phyloP scores from a whole-genome alignment of 2,797 vertebrate species.

The Coregonus suidteri region DNA sequence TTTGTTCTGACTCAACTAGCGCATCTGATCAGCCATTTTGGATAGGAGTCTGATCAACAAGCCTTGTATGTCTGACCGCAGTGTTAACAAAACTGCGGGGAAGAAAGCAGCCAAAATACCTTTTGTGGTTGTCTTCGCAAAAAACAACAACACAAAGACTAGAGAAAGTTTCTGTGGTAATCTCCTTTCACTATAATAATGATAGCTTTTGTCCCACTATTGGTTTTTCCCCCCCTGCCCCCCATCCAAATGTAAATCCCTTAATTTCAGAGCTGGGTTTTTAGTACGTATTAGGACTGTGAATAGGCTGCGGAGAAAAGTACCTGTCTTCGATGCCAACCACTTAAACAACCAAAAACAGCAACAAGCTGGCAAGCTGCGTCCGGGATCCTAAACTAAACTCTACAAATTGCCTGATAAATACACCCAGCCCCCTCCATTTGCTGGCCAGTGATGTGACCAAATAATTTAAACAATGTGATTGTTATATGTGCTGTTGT shows the following conservation, averaged over 20 bases:
- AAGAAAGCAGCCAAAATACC: background rate
- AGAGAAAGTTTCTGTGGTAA: slow-evolving; percentile 15
- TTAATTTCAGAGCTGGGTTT: slow-evolving; percentile 33
- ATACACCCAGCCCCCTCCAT: slow-evolving; percentile 36
- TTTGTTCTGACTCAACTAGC: background rate
- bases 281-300: slow-evolving; percentile 51
- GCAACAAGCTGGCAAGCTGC: slow-evolving; percentile 42
- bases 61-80: background rate
- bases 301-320: slow-evolving; percentile 50
- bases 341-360: slow-evolving; percentile 49
- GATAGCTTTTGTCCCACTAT: background rate
- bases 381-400: slow-evolving; percentile 49
- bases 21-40: background rate
- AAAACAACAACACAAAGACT: background rate
- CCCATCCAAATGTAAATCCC: background rate
- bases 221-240: background rate
- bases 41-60: slow-evolving; percentile 2
- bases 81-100: slow-evolving; percentile 1
- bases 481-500: slow-evolving; percentile 69
- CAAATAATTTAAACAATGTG: slow-evolving; percentile 75
- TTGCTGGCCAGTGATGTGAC: slow-evolving; percentile 67
- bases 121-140: background rate
- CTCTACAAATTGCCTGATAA: slow-evolving; percentile 64
- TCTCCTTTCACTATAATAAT: slow-evolving; percentile 17
- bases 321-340: slow-evolving; percentile 47